A percentile compares a stretch with the other conserved stretches of the same genome.
Conservation (phyloP, 1,140 invertebrate genomes). For the Drosophila saltans region DNA sequence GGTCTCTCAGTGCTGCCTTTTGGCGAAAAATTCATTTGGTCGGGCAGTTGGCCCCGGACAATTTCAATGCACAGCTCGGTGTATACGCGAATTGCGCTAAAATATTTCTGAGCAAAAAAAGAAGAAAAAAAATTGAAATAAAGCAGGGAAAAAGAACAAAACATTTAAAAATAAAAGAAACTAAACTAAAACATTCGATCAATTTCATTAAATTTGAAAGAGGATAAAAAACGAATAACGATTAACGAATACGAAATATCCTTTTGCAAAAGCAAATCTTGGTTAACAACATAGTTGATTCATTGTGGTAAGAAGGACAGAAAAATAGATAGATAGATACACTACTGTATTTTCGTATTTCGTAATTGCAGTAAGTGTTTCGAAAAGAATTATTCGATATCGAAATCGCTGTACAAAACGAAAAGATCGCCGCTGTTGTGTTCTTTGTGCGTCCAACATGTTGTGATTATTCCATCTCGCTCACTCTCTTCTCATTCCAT, state of each 20-base stretch:
- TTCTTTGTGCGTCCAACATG: constrained; percentile 12
- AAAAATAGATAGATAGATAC: too few species aligned
- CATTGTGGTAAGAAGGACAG: constrained; percentile 44
- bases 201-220: constrained; percentile 54
- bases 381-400: constrained; percentile 27
- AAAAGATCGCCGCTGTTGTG: constrained; percentile 9
- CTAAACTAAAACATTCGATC: constrained; percentile 33
- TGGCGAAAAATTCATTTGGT: constrained; percentile 61
- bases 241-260: constrained; percentile 45
- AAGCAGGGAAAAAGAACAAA: neutral
- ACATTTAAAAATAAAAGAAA: neutral
- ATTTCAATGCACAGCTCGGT: constrained; percentile 76
- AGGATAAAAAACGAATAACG: constrained; percentile 37
- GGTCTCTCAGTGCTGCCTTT: constrained; percentile 34
- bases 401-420: constrained; percentile 22
- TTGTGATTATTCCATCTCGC: constrained; percentile 20
- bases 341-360: constrained; percentile 41
- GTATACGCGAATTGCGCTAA: constrained; percentile 56
- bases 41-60: constrained; percentile 74
- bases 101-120: constrained; percentile 35
- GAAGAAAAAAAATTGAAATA: neutral
- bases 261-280: neutral
- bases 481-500: neutral
- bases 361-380: constrained; percentile 50
- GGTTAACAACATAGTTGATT: constrained; percentile 16